Evolutionary conservation across 2,113 vertebrate genomes (phyloP).

Genomic region (Ophthalmolycus amberensis): DNA sequence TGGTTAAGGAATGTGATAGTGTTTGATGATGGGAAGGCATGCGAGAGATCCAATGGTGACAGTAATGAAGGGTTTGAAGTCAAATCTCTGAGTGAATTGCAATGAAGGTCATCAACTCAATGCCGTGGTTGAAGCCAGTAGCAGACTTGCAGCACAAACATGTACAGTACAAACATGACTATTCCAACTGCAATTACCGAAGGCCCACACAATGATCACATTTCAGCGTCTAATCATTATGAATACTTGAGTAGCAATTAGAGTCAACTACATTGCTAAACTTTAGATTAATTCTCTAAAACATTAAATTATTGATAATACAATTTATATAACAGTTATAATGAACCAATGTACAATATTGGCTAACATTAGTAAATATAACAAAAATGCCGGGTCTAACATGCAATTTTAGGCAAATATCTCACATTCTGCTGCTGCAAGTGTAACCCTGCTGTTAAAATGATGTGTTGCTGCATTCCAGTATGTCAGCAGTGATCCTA

Average conservation of each 20-base stretch:
- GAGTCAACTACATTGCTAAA: background rate
- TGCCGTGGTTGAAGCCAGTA: background rate
- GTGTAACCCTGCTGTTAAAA: constrained; percentile 4
- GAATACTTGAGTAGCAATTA: constrained; percentile 8
- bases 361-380: background rate
- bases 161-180: background rate
- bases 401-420: background rate
- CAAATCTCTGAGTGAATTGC: background rate
- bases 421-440: background rate
- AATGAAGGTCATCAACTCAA: background rate
- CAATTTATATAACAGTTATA: background rate
- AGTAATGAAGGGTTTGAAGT: background rate
- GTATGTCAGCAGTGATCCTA: background rate
- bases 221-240: background rate
- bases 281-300: background rate
- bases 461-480: background rate
- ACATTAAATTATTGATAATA: constrained; percentile 1
- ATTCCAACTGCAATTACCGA: background rate
- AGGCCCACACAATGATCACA: background rate
- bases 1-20: background rate
- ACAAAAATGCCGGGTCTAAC: background rate
- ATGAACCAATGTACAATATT: background rate
- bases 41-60: background rate
- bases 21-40: background rate
- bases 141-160: background rate